Conservation (phyloP, 2,797 vertebrate species). For the Scolopax bukidnonensis region DNA sequence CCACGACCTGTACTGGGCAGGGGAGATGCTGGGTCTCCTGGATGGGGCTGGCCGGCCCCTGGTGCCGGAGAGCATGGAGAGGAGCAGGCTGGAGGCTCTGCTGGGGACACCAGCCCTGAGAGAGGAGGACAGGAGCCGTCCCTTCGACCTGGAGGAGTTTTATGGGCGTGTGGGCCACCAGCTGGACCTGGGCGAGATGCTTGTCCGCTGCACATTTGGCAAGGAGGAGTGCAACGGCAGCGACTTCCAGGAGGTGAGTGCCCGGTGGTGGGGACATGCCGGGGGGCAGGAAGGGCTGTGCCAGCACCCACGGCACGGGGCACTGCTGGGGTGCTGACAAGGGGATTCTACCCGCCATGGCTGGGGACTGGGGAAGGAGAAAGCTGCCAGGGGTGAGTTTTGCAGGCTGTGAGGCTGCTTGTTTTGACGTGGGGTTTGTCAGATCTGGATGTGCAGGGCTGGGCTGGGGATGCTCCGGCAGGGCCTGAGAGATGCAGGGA, state of each 20-base stretch:
- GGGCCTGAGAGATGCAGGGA: no score
- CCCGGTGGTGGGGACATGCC: accelerated
- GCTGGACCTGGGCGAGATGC: constrained; percentile 52
- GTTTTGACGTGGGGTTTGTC: background rate
- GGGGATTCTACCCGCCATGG: background rate
- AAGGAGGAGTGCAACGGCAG: constrained; percentile 11
- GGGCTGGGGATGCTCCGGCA: background rate
- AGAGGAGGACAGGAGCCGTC: background rate
- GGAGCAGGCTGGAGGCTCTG: background rate
- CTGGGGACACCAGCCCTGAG: background rate
- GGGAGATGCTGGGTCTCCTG: constrained; percentile 65
- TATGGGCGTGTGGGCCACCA: constrained; percentile 36
- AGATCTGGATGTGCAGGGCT: accelerated
- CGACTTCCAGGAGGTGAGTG: constrained; percentile 69
- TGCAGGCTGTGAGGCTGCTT: background rate
- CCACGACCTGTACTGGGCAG: constrained; percentile 64
- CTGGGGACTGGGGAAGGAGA: background rate
- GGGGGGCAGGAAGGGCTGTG: background rate
- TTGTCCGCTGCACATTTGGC: constrained; percentile 20
- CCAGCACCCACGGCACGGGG: background rate
- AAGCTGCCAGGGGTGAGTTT: background rate
- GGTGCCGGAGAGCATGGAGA: background rate
- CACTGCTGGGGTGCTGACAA: background rate
- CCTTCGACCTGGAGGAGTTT: constrained; percentile 58
- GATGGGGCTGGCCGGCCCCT: background rate